phyloP scores from a whole-genome alignment of 2,888 invertebrate genomes.

The Mythimna pallens region DNA sequence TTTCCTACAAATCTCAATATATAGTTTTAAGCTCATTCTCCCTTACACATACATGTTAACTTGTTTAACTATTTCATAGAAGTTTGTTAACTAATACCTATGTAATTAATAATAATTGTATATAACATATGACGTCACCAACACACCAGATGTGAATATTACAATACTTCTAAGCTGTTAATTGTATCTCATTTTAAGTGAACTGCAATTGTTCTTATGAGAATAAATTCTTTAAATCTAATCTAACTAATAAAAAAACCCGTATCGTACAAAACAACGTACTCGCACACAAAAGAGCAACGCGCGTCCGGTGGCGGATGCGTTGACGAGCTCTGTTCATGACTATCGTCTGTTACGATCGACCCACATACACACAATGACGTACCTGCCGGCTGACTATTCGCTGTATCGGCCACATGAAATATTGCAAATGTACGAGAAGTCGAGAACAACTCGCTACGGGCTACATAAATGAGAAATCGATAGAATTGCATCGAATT shows the following conservation, averaged over 20 bases:
- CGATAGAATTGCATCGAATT: conserved; percentile 20
- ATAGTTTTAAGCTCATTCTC: no score
- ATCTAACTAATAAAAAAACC: background rate
- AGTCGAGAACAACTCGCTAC: conserved; percentile 20
- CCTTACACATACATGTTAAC: no score
- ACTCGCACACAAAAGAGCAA: conserved; percentile 64
- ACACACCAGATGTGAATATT: no score
- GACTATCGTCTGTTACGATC: conserved; percentile 87
- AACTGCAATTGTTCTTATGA: no score
- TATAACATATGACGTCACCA: no score
- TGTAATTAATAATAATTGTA: no score
- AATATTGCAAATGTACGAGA: conserved; percentile 56
- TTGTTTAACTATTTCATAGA: no score
- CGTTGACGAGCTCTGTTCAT: conserved; percentile 79
- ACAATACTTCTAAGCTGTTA: no score
- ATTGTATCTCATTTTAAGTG: no score
- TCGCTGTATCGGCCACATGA: conserved; percentile 46
- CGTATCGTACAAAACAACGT: conserved; percentile 65
- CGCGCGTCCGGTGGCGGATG: conserved; percentile 77
- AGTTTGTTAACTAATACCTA: no score
- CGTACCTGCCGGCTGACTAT: conserved; percentile 42
- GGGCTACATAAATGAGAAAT: conserved; percentile 41
- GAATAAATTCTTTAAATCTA: no score
- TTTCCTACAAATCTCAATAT: no score
- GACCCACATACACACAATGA: conserved; percentile 82